Evolutionary conservation across 1,140 invertebrate genomes (phyloP).

Genomic region (Calosoma granatense): DNA sequence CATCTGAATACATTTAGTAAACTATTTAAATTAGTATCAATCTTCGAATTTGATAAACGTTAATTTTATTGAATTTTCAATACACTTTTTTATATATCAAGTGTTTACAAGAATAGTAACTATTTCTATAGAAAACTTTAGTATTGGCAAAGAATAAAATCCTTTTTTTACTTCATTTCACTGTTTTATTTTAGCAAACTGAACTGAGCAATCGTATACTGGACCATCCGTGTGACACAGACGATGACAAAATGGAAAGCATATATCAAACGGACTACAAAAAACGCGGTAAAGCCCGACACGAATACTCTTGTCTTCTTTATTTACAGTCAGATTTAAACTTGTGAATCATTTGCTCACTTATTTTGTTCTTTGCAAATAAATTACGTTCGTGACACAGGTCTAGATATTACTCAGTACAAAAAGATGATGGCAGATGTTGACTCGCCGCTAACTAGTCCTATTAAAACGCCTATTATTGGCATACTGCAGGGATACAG

Average conservation of each 20-base stretch:
- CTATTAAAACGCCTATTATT: constrained; percentile 30
- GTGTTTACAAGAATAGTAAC: background rate
- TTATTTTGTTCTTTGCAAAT: constrained; percentile 12
- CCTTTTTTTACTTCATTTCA: background rate
- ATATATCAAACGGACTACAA: constrained; percentile 48
- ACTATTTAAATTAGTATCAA: too few relatives aligned
- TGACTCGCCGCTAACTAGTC: constrained; percentile 33
- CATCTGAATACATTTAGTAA: too few relatives aligned
- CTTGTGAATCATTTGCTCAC: constrained; percentile 9
- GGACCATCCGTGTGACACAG: constrained; percentile 43
- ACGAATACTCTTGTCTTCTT: background rate
- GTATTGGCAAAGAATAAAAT: background rate
- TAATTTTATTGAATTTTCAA: too few relatives aligned
- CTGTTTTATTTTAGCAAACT: constrained; percentile 37
- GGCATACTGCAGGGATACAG: constrained; percentile 33
- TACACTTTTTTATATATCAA: constrained; percentile 3
- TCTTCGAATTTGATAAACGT: too few relatives aligned
- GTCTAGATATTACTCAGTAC: constrained; percentile 23
- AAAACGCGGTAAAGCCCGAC: constrained; percentile 37
- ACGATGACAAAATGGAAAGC: constrained; percentile 45
- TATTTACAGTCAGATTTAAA: background rate
- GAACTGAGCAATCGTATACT: constrained; percentile 43
- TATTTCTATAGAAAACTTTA: background rate
- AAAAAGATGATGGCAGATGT: constrained; percentile 34
- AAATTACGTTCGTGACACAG: constrained; percentile 6